A percentile compares a stretch with the other conserved stretches of the same genome.
phyloP scores from a whole-genome alignment of 2,888 invertebrate species.

The Lutraria lutraria region DNA sequence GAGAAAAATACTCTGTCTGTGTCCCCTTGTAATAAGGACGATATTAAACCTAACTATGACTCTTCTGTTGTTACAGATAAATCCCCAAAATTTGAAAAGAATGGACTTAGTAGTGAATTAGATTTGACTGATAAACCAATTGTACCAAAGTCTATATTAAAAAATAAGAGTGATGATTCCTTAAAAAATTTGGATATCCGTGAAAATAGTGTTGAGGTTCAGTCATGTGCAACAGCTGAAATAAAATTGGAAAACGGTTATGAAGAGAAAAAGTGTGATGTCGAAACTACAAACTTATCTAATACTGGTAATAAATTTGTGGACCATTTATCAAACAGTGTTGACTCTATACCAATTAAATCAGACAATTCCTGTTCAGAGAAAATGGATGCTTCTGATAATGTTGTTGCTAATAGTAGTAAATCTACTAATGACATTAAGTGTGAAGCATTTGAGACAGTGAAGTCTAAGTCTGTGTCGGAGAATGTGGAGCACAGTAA shows the following conservation, averaged over 20 bases:
- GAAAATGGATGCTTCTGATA: not conserved
- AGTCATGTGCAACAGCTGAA: constrained; percentile 7
- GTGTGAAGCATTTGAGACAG: not conserved
- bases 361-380: constrained; percentile 19
- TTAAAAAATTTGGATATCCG: constrained; percentile 7
- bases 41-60: constrained; percentile 18
- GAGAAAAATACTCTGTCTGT: constrained; percentile 29
- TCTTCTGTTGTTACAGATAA: not conserved
- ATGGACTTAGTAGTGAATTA: constrained; percentile 33
- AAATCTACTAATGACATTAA: constrained; percentile 12
- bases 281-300: not conserved
- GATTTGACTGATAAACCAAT: constrained; percentile 37
- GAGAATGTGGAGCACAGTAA: not conserved
- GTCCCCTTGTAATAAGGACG: constrained; percentile 17
- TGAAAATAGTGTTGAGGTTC: constrained; percentile 19
- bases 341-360: not conserved
- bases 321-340: constrained; percentile 33
- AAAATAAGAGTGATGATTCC: constrained; percentile 40
- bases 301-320: not conserved
- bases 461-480: not conserved
- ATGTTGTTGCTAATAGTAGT: not conserved
- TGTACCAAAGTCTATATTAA: constrained; percentile 47
- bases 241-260: constrained; percentile 24
- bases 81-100: constrained; percentile 31
- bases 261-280: constrained; percentile 16